Evolutionary conservation across 2,797 vertebrate species (phyloP).

Genomic region (Anomalospiza imberbis): DNA sequence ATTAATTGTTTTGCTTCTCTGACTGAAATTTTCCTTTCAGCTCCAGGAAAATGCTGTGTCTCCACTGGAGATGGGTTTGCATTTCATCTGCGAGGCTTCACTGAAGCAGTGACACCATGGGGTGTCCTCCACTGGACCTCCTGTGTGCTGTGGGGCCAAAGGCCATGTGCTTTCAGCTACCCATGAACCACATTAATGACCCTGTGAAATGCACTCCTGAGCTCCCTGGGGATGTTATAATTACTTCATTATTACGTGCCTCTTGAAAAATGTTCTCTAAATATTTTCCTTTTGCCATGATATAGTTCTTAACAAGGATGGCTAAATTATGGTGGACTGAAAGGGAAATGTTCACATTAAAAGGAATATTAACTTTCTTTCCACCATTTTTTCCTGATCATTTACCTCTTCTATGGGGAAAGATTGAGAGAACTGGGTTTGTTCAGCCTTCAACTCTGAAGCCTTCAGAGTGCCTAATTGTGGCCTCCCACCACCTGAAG

Average conservation of each 20-base stretch:
- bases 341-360: neutral
- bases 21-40: neutral
- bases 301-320: neutral
- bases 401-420: neutral
- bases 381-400: neutral
- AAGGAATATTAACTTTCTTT: neutral
- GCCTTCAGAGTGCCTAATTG: neutral
- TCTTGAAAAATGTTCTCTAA: neutral
- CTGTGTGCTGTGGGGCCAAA: conserved; percentile 12
- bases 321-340: neutral
- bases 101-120: neutral
- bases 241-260: conserved; percentile 13
- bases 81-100: neutral
- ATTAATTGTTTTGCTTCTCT: neutral
- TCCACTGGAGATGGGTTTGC: neutral
- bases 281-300: neutral
- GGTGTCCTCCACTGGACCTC: neutral
- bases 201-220: conserved; percentile 18
- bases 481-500: neutral
- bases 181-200: conserved; percentile 22
- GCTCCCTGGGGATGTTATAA: conserved; percentile 42
- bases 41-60: neutral
- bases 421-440: neutral
- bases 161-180: conserved; percentile 9
- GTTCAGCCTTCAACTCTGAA: neutral